Conservation (phyloP, 2,888 invertebrate genomes). For the Phytoseiulus persimilis region DNA sequence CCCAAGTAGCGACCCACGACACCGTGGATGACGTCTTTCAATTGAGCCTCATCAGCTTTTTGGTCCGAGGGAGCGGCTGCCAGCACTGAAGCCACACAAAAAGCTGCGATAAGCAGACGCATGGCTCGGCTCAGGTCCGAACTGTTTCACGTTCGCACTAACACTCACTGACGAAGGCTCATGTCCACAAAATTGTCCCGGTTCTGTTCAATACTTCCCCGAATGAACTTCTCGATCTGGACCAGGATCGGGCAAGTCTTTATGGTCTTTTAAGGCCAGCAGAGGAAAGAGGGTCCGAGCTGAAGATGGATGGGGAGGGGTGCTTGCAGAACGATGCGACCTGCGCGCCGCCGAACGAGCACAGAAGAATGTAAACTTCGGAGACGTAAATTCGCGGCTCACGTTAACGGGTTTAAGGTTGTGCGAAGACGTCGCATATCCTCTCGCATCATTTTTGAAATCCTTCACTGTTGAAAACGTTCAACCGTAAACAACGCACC, state of each 20-base stretch:
- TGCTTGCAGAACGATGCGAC: background rate
- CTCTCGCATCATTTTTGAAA: background rate
- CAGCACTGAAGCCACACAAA: background rate
- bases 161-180: background rate
- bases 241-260: background rate
- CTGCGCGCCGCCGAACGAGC: background rate
- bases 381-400: background rate
- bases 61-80: background rate
- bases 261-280: background rate
- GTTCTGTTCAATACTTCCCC: background rate
- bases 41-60: background rate
- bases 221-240: background rate
- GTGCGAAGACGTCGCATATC: background rate
- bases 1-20: constrained; percentile 17
- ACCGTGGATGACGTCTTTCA: constrained; percentile 21
- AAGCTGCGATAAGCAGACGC: background rate
- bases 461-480: background rate
- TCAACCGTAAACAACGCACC: background rate
- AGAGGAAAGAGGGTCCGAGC: background rate
- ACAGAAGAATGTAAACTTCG: background rate
- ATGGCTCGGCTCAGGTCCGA: background rate
- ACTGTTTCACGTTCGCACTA: background rate
- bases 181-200: background rate
- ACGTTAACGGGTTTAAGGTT: background rate
- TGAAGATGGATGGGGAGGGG: background rate